Conservation (phyloP, 2,113 vertebrate genomes). For the Amblyopsis rosae region DNA sequence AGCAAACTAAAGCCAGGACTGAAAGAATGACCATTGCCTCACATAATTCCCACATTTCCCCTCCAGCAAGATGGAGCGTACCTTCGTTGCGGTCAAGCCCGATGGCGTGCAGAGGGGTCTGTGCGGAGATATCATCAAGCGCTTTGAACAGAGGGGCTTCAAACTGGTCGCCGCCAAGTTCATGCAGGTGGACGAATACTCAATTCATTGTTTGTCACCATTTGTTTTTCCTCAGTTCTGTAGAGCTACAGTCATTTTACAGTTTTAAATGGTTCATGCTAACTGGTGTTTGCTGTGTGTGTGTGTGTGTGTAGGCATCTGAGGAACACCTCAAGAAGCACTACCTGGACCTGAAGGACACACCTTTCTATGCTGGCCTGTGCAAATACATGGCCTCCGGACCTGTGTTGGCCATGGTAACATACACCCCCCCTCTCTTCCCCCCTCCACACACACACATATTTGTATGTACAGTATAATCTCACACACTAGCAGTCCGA, state of each 20-base stretch:
- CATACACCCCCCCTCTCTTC: neutral
- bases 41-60: neutral
- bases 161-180: conserved; percentile 84
- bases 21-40: neutral
- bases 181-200: conserved; percentile 65
- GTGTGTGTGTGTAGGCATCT: conserved; percentile 75
- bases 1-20: too few relatives aligned
- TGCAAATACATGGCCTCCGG: conserved; percentile 91
- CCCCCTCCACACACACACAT: neutral
- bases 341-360: conserved; percentile 90
- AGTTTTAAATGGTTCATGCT: neutral
- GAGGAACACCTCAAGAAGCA: conserved; percentile 88
- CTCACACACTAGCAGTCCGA: neutral
- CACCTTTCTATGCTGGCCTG: conserved; percentile 86
- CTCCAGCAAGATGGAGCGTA: conserved; percentile 74
- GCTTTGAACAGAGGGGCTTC: conserved; percentile 87
- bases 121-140: conserved; percentile 89
- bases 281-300: neutral
- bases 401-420: conserved; percentile 91
- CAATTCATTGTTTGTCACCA: neutral
- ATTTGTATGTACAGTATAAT: too few relatives aligned
- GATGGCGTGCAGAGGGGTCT: conserved; percentile 91
- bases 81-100: conserved; percentile 92
- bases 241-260: too few relatives aligned
- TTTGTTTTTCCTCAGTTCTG: too few relatives aligned